Evolutionary conservation across 1,140 invertebrate species (phyloP).

Genomic region (Danaus plexippus): DNA sequence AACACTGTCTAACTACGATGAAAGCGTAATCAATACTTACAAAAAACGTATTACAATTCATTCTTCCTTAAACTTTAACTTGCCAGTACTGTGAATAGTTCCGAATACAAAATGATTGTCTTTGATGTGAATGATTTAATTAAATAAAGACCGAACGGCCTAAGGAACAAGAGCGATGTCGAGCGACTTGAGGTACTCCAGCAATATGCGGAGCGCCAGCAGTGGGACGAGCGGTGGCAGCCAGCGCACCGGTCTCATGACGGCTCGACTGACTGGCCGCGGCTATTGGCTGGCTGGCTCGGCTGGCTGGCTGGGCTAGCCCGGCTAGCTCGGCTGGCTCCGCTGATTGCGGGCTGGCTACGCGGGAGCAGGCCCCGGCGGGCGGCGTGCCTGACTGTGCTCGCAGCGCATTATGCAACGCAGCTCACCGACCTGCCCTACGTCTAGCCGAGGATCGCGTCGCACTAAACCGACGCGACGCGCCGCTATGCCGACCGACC

Average conservation of each 20-base stretch:
- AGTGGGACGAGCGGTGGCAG: slow-evolving; percentile 47
- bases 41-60: slow-evolving; percentile 32
- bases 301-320: slow-evolving; percentile 13
- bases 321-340: slow-evolving; percentile 17
- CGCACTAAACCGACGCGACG: slow-evolving; percentile 59
- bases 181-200: slow-evolving; percentile 55
- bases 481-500: slow-evolving; percentile 66
- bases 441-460: slow-evolving; percentile 60
- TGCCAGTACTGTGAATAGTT: slow-evolving; percentile 17
- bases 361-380: slow-evolving; percentile 26
- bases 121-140: slow-evolving; percentile 20
- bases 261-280: slow-evolving; percentile 23
- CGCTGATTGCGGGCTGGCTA: slow-evolving; percentile 24
- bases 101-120: slow-evolving; percentile 18
- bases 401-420: slow-evolving; percentile 54
- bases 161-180: slow-evolving; percentile 31
- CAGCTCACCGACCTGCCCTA: slow-evolving; percentile 65
- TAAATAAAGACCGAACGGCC: slow-evolving; percentile 13
- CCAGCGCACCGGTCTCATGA: slow-evolving; percentile 51
- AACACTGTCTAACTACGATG: too few relatives aligned
- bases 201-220: slow-evolving; percentile 52
- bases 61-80: slow-evolving; percentile 28
- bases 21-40: slow-evolving; percentile 34
- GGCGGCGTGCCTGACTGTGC: slow-evolving; percentile 37
- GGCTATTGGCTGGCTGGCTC: slow-evolving; percentile 13